Base-by-base conservation (phyloP, 2,113 vertebrate genomes). In the Numenius arquata region DNA sequence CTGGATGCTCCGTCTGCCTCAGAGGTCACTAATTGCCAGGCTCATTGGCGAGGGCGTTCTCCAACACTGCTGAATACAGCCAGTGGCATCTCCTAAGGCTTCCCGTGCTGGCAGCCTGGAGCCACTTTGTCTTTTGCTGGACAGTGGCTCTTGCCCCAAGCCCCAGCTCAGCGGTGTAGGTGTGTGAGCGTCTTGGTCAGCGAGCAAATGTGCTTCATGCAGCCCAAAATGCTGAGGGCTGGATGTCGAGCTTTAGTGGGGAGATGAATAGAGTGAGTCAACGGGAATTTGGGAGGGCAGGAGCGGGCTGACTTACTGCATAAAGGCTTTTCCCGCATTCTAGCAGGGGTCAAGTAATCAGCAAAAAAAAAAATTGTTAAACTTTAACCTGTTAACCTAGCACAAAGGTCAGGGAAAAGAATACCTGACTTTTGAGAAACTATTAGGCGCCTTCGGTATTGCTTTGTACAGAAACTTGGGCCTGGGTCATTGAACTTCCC, bases 321-420 rank as follows among this genome's bases (percentile, higher is more conserved):
- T 10, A 43, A 61, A 62, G 66, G 29, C 29, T 86, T 61, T 52
- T 70, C 38, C 40, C 1, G 7, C 25, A 1, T 40, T 76, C 45
- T 70, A 8, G 17, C 5, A 3, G 20, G 41, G 55, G 17, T 78
- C 93, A 56, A 56, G 40, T 18, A 72, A 22, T 40, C 47, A 10
- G 45, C 1, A 25, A 38, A 38, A 55, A 75, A 36, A 78, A 27
- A 50, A 63, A 59, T 12, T 2, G 94, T 93, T 97, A 96, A 96
- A 92, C 16, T 89, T 91, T 96, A 96, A 96, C 82, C 75, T 45
- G 36, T 18, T 22, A 70, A 36, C 71, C 20, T 38, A 74, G 88
- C 29, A 12, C 66, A 75, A 84, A 92, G 91, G 90, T 93, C 84
- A 9, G 30, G 63, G 34, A 3, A 41, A 47, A 45, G 25, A 52